Evolutionary conservation across 2,113 vertebrate genomes (phyloP), one percentile per base, ranked within the genome.

Genomic region (Coturnix japonica): DNA sequence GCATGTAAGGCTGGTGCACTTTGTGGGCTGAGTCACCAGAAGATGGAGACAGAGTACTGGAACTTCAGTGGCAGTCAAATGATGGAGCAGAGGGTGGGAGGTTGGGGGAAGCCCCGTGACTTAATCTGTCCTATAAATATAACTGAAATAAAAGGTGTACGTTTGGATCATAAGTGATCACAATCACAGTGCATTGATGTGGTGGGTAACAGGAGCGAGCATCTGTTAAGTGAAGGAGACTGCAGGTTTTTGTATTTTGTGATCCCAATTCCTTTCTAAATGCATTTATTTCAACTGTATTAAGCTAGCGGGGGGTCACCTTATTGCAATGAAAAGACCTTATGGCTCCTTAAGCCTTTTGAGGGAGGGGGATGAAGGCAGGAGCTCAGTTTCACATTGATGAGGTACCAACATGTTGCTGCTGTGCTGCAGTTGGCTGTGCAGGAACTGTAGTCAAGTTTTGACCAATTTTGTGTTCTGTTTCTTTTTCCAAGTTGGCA

Each of bases 401-500:
- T 69, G 17, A 3, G 57, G 30, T 54, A 35, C 37, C 30, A 21
- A 19, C 9, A 23, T 5, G 0, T 18, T 14, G 41, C 25, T 13
- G 0, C 66, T 35, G 41, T 21, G 47, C 57, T 31, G 65, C 46
- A 15, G n/a, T 4, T 15, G 35, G 21, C 2, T 3, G 6, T 10
- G 26, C 53, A 30, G 53, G 22, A 15, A 4, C 30, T 28, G 80
- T 3, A 11, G 18, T 0, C 44, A 46, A 43, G 15, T 57, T 33
- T 9, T 90, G 79, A 92, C 25, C 39, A 2, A 8, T 49, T 4
- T 0, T 7, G 47, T 63, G 59, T 60, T 60, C 33, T 35, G 33
- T 60, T 54, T 95, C 89, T 93, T 60, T 5, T 90, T 92, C 74
- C 80, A 97, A 97, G 98, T 97, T n/a, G 98, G 98, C 95, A 98